phyloP scores from a whole-genome alignment of 2,113 vertebrate genomes.

The Pachycephala philippinensis region DNA sequence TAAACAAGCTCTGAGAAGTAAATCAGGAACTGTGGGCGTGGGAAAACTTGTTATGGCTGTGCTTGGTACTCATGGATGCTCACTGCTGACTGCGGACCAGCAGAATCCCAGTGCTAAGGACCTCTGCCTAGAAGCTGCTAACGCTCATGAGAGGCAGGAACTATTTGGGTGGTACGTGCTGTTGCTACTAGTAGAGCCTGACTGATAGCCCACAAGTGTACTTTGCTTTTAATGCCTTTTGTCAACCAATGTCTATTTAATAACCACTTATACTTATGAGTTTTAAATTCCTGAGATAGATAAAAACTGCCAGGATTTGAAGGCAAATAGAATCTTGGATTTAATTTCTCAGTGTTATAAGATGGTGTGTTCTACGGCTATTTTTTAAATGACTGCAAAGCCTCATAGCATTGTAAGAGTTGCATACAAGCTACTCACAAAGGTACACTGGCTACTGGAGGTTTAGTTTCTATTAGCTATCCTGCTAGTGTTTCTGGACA shows the following conservation, averaged over 20 bases:
- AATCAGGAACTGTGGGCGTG: background rate
- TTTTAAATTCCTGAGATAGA: background rate
- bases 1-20: background rate
- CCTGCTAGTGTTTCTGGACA: background rate
- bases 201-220: background rate
- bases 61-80: background rate
- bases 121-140: background rate
- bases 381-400: background rate
- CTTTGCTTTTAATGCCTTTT: background rate
- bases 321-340: background rate
- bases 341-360: background rate
- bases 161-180: background rate
- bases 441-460: background rate
- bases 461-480: background rate
- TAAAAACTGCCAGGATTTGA: background rate
- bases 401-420: background rate
- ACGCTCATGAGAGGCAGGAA: rapidly evolving
- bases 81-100: rapidly evolving
- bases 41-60: background rate
- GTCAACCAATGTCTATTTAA: background rate
- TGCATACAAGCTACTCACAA: background rate
- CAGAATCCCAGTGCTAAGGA: background rate
- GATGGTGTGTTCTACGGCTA: background rate
- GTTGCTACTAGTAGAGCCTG: background rate
- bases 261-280: background rate